Percentiles rank a stretch among this genome's conserved stretches.
Conservation (phyloP, 2,113 vertebrate genomes). For the Osmerus mordax region DNA sequence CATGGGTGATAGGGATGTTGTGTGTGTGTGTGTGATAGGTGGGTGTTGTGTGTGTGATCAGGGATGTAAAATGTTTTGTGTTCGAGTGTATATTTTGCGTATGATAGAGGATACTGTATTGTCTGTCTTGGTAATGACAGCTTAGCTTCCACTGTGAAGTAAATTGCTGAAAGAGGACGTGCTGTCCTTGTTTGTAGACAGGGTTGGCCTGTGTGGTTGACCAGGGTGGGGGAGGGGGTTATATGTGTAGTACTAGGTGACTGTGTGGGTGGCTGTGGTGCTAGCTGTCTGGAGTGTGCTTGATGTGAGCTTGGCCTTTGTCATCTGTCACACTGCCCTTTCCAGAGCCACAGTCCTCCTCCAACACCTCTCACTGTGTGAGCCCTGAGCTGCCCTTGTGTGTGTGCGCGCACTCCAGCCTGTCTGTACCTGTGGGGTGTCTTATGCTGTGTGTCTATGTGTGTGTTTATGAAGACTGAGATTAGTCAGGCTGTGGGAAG, state of each 20-base stretch:
- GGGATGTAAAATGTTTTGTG: background rate
- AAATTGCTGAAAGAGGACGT: too few relatives aligned
- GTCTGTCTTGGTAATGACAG: too few relatives aligned
- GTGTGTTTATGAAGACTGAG: constrained; percentile 1
- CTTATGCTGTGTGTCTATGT: constrained; percentile 6
- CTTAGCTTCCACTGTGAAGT: too few relatives aligned
- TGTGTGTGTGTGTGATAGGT: too few relatives aligned
- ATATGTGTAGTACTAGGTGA: too few relatives aligned
- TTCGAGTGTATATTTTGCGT: too few relatives aligned
- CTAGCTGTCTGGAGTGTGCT: constrained; percentile 56
- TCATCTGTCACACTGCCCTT: constrained; percentile 65
- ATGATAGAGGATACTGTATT: too few relatives aligned
- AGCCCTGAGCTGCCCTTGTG: constrained; percentile 9
- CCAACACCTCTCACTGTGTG: constrained; percentile 6
- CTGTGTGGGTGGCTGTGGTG: constrained; percentile 17
- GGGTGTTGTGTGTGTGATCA: constrained; percentile 20
- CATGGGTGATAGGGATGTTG: too few relatives aligned
- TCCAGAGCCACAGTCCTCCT: constrained; percentile 33
- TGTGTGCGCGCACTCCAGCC: background rate
- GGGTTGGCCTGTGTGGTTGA: too few relatives aligned
- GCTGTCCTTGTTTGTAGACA: too few relatives aligned
- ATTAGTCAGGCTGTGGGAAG: background rate
- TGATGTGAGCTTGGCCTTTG: constrained; percentile 59
- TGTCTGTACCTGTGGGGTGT: constrained; percentile 1
- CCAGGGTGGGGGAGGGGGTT: too few relatives aligned